Evolutionary conservation across 2,113 vertebrate genomes (phyloP).

Genomic region (Lutjanus erythropterus): DNA sequence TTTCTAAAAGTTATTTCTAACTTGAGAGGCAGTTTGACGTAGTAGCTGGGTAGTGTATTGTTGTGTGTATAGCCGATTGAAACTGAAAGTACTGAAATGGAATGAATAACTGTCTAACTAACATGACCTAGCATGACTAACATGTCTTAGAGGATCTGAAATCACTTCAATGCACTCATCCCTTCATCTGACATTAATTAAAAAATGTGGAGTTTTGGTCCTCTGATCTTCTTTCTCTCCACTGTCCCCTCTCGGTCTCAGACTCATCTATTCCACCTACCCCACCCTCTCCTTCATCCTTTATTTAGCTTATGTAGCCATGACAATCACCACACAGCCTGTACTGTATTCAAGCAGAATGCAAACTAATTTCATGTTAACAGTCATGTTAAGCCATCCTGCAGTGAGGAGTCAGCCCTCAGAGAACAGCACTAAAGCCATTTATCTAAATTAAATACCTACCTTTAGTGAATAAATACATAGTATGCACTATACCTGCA

Average conservation of each 20-base stretch:
- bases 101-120: too few species aligned
- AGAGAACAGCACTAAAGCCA: not conserved
- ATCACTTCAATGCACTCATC: not conserved
- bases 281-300: slow-evolving; percentile 13
- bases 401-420: not conserved
- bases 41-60: too few species aligned
- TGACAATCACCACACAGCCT: slow-evolving; percentile 15
- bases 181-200: not conserved
- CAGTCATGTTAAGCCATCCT: not conserved
- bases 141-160: not conserved
- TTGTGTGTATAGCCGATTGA: too few species aligned
- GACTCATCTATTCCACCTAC: not conserved
- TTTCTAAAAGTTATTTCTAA: too few species aligned
- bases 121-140: too few species aligned
- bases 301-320: slow-evolving; percentile 27
- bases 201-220: not conserved
- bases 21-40: too few species aligned
- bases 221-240: not conserved
- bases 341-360: not conserved
- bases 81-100: too few species aligned
- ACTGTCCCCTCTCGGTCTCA: not conserved
- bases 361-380: slow-evolving; percentile 25
- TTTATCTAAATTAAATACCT: too few species aligned
- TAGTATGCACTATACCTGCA: not conserved
- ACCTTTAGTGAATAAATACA: not conserved